These are phyloP conservation scores for Oxygymnocypris stewartii DNA, from an alignment of 2,113 vertebrate genomes.

Conservation along the genomic window DNA sequence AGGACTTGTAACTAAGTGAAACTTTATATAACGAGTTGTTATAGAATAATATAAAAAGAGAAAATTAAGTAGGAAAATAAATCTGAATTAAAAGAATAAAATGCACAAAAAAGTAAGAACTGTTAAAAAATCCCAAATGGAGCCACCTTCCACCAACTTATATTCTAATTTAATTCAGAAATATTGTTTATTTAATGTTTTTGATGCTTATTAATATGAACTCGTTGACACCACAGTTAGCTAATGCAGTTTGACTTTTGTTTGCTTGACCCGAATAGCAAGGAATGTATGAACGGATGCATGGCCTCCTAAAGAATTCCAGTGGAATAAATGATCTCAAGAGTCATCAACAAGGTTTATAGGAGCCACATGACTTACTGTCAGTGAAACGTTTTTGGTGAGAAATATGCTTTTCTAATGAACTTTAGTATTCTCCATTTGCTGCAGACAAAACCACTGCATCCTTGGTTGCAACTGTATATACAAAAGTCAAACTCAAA, in stretches of 20 bases:
- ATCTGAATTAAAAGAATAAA: neutral
- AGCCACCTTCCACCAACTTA: no score
- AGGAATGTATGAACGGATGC: constrained; percentile 38
- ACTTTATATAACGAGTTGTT: neutral
- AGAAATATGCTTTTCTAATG: neutral
- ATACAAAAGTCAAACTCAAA: constrained; percentile 34
- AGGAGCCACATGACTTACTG: neutral
- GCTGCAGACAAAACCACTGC: constrained; percentile 27
- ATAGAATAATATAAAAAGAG: neutral
- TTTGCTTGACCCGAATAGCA: constrained; percentile 29
- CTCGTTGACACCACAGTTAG: neutral
- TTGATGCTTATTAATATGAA: constrained; percentile 42
- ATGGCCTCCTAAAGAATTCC: constrained; percentile 10
- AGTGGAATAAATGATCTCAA: constrained; percentile 35
- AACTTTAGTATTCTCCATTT: constrained; percentile 21
- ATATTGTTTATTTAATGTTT: neutral
- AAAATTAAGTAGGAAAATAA: neutral
- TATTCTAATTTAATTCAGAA: neutral
- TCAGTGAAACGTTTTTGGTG: neutral
- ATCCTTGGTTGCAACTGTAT: constrained; percentile 23
- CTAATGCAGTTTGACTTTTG: constrained; percentile 10
- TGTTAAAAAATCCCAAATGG: neutral
- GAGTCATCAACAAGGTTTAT: constrained; percentile 16
- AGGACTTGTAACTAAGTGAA: neutral
- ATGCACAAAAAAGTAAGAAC: neutral